Evolutionary conservation across 2,797 vertebrate genomes (phyloP).

Genomic region (Fratercula arctica): DNA sequence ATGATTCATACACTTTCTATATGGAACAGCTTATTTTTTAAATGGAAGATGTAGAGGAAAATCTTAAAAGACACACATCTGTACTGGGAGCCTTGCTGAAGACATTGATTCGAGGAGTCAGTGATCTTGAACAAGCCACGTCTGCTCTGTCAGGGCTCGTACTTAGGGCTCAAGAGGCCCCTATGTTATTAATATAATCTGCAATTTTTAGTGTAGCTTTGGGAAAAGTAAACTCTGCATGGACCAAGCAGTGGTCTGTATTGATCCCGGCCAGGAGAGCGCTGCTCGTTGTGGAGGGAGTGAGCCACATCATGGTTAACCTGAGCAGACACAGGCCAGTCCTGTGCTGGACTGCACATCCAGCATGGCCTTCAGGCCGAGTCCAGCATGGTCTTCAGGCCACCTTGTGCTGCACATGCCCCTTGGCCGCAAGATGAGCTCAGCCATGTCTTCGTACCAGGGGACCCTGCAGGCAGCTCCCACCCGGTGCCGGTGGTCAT

Average conservation of each 20-base stretch:
- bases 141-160: not conserved
- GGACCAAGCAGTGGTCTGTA: not conserved
- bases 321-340: not conserved
- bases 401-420: accelerated
- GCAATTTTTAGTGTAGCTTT: not conserved
- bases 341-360: not conserved
- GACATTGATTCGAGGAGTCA: accelerated
- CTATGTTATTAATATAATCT: not conserved
- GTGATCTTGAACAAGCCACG: not conserved
- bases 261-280: not conserved
- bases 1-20: constrained; percentile 21
- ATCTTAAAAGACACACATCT: not conserved
- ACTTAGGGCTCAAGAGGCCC: not conserved
- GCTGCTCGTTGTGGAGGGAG: not conserved
- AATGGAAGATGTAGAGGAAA: not conserved
- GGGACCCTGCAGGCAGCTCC: not conserved
- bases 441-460: not conserved
- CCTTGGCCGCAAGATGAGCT: not conserved
- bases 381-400: not conserved
- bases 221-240: not conserved
- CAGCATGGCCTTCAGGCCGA: accelerated
- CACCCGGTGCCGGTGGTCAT: accelerated
- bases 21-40: constrained; percentile 16
- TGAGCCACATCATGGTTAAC: not conserved
- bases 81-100: not conserved